phyloP scores from a whole-genome alignment of 2,113 vertebrate species.

The Phoxinus phoxinus region DNA sequence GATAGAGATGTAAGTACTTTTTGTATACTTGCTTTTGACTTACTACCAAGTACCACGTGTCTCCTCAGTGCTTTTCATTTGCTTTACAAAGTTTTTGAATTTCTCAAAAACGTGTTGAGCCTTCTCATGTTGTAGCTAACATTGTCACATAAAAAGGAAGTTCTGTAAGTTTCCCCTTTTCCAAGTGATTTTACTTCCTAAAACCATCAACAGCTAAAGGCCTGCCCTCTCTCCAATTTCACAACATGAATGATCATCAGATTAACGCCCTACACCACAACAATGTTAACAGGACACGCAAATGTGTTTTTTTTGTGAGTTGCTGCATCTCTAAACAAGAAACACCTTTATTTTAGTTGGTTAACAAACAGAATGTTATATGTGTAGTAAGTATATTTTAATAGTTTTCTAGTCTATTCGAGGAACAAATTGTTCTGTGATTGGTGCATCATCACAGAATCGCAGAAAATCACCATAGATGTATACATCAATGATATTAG shows the following conservation, averaged over 20 bases:
- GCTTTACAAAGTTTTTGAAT: background rate
- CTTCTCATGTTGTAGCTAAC: background rate
- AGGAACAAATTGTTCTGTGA: background rate
- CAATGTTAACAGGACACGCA: background rate
- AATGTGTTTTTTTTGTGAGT: background rate
- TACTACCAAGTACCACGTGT: background rate
- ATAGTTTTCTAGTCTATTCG: background rate
- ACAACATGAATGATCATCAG: background rate
- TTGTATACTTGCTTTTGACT: conserved; percentile 3
- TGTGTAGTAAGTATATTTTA: background rate
- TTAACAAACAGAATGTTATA: background rate
- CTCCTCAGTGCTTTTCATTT: background rate
- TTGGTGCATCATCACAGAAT: too few species aligned
- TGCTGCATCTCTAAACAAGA: background rate
- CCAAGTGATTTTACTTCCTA: conserved; percentile 35
- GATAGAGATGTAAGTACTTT: conserved; percentile 81
- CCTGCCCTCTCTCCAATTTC: conserved; percentile 11
- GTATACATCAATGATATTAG: background rate
- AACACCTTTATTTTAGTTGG: background rate
- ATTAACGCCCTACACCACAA: background rate
- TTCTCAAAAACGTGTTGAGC: background rate
- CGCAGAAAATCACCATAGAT: background rate
- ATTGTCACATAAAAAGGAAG: conserved; percentile 35
- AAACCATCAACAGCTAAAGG: conserved; percentile 4
- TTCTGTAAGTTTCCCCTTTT: conserved; percentile 24